Base-by-base conservation (phyloP, 2,888 invertebrate species). In the Pammene aurita region DNA sequence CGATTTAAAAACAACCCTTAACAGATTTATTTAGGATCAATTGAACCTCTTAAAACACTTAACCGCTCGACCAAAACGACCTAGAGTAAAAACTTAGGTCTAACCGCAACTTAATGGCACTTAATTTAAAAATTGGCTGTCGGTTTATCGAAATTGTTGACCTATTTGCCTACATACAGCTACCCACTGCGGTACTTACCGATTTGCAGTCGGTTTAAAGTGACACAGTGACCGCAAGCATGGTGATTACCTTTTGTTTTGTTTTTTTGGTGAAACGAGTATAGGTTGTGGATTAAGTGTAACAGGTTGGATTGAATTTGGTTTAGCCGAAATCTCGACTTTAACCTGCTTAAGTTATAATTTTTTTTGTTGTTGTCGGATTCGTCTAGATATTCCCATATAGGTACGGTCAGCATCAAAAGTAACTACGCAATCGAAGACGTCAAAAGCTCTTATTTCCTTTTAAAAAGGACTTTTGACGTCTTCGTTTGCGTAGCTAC, bases 131-230 rank as follows among this genome's bases (percentile, higher is more conserved):
- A 66, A 66, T 58, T 69, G 38, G 63, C 70, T 55, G 68, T 73
- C 69, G 73, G 62, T 76, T 75, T 73, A 74, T 55, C 73, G 71
- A 77, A 76, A 76, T 73, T 71, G 70, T 70, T 76, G 76, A 74
- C 79, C 80, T 79, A 77, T 74, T 79, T 77, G 74, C 77, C 76
- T 71, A 76, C 72, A 78, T 75, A 74, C 71, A 67, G 62, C 68
- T 64, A 54, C 57, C 42, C 42, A 60, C 46, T 64, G 46, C 54
- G 54, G 44, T 52, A 55, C 18, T 69, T 69, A 65, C 46, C 65
- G 65, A 60, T 67, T 69, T 60, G 58, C 44, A 60, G 18, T 54
- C 54, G 54, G 65, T 58, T 68, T 55, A 60, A 63, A 68, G 18
- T 65, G 65, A 69, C 64, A 68, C 54, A 60, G 64, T 69, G 50